phyloP scores from a whole-genome alignment of 2,888 invertebrate genomes.

The Colostygia pectinataria region DNA sequence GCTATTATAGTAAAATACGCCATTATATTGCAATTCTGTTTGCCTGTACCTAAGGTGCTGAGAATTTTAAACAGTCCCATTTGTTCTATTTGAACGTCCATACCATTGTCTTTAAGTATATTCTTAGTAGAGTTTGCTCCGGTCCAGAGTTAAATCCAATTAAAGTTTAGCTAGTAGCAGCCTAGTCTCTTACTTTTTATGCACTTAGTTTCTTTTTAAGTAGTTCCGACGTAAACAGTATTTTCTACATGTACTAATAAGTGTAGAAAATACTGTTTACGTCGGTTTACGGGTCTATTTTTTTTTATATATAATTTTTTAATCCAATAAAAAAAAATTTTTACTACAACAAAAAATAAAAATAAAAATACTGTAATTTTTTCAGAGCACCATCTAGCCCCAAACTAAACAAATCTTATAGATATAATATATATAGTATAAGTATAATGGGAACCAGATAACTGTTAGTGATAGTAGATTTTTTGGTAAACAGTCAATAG shows the following conservation, averaged over 20 bases:
- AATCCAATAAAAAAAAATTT: too few relatives aligned
- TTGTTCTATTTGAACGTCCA: conserved; percentile 21
- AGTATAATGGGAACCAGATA: too few relatives aligned
- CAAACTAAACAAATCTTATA: too few relatives aligned
- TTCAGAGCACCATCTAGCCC: too few relatives aligned
- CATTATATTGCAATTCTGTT: conserved; percentile 3
- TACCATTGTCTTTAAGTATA: conserved; percentile 26
- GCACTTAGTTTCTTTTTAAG: conserved; percentile 29
- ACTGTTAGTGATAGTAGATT: too few relatives aligned
- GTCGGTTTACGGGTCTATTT: conserved; percentile 14
- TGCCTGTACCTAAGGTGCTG: conserved; percentile 13
- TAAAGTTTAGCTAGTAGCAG: conserved; percentile 32
- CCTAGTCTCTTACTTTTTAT: conserved; percentile 32
- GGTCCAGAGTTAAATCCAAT: conserved; percentile 23
- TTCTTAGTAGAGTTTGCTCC: conserved; percentile 18
- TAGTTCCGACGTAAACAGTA: conserved; percentile 20
- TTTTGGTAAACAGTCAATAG: too few relatives aligned
- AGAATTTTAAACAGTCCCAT: conserved; percentile 27
- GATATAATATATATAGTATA: too few relatives aligned
- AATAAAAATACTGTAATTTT: too few relatives aligned
- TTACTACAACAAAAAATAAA: too few relatives aligned
- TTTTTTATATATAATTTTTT: too few relatives aligned
- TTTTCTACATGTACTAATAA: conserved; percentile 18
- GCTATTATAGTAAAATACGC: neutral
- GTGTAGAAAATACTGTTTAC: conserved; percentile 21